Evolutionary conservation across 1,140 invertebrate genomes (phyloP), one percentile per base, ranked within the genome.

Genomic region (Meloidogyne floridensis): DNA sequence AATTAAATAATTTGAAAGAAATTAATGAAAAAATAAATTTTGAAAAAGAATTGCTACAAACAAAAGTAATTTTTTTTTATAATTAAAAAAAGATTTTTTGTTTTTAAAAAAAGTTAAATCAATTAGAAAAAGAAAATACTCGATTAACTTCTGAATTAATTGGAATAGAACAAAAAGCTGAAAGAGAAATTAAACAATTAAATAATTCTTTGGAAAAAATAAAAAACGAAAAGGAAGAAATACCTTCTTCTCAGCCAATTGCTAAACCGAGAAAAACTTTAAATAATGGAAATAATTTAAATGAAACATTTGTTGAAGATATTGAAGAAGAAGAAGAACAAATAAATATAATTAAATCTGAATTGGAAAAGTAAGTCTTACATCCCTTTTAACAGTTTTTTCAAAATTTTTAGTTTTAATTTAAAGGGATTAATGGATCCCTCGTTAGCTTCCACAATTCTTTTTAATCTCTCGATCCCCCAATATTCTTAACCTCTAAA

Each of bases 91-190:
- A 15, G 43, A 5, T 11, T 32, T 15, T 77, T 77, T 18, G 7
- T 18, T 77, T 69, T 65, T 56, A 9, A 43, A 42, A 43, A 56
- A 77, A 69, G 51, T 18, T 65, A 47, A 72, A 32, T 2, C 77
- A 72, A 20, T 18, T 79, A 53, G 77, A 79, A 72, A 18, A 79
- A 32, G 77, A 79, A 43, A 79, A 79, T 20, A 69, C 32, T 18
- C 20, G 18, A 10, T 47, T 79, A 72, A n/a, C 65, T 43, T 69
- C 77, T 5, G 20, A 79, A 71, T n/a, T 79, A 51, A 8, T 79
- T 9, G 65, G 51, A 4, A 53, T 71, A 69, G 20, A 53, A 18
- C 56, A 47, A 18, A 32, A 72, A 11, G 9, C 43, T 18, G 77
- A 79, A 4, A 79, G 8, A 54, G 72, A 74, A 18, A 15, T 20